Percentiles rank a stretch among this genome's conserved stretches.
Evolutionary conservation across 2,888 invertebrate genomes (phyloP).

Genomic region (Synergus japonicus): DNA sequence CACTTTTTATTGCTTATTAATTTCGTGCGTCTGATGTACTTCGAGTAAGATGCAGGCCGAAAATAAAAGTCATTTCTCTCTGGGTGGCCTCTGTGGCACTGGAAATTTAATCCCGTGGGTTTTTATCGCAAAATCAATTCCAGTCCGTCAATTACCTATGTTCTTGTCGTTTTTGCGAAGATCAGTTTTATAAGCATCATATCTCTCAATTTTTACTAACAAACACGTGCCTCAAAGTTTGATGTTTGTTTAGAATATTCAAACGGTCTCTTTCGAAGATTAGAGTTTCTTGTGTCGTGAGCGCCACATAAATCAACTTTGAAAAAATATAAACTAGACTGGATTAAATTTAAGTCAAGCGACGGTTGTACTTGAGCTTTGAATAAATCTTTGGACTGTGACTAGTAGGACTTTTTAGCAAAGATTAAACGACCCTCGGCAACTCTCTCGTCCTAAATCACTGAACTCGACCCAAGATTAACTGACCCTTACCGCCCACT

Average conservation of each 20-base stretch:
- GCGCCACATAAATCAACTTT: background rate
- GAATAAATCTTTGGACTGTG: slow-evolving; percentile 15
- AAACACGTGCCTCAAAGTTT: background rate
- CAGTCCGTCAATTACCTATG: slow-evolving; percentile 8
- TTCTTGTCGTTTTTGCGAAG: slow-evolving; percentile 15
- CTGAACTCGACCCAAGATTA: slow-evolving; percentile 30
- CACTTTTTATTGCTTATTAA: background rate
- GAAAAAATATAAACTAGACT: background rate
- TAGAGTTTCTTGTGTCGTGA: background rate
- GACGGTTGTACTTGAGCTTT: slow-evolving; percentile 1
- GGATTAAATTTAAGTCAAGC: background rate
- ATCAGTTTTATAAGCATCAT: background rate
- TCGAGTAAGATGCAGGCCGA: no score
- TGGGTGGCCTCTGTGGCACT: background rate
- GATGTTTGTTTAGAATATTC: background rate
- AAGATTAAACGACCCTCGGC: slow-evolving; percentile 20
- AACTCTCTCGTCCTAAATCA: slow-evolving; percentile 37
- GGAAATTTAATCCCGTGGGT: background rate
- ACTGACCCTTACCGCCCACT: slow-evolving; percentile 27
- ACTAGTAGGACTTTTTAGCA: slow-evolving; percentile 31
- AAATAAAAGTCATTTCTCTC: background rate
- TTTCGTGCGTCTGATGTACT: background rate
- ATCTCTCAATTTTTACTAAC: no score
- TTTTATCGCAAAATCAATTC: slow-evolving; percentile 8
- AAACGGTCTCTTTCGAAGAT: background rate